Base-by-base conservation (phyloP, 1,140 invertebrate species). In the Aphis craccivora region DNA sequence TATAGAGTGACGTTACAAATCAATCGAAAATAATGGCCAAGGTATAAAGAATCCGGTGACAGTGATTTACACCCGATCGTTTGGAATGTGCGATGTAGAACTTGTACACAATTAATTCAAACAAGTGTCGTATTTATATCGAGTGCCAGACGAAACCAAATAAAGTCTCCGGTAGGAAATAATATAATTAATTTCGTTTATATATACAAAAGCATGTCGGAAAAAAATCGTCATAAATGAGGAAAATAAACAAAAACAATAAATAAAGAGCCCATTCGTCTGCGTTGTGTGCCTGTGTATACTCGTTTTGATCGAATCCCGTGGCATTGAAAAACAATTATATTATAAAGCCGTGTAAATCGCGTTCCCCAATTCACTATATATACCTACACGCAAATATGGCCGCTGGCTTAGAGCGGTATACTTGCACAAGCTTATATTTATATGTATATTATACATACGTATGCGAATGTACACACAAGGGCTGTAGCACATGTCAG, bases 51-150 rank as follows among this genome's bases (percentile, higher is more conserved):
- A 83, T 83, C 35, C 35, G 81, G 9, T 40, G 81, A 35, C 37
- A 84, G 83, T 40, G 83, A 84, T 84, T 84, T 84, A 84, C 83
- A 43, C 40, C 22, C 37, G 23, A 84, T 84, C 35, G 83, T 84
- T 84, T 84, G 37, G 9, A 84, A 84, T 84, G 22, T 35, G n/a
- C 60, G 60, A 30, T 20, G 30, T 35, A 76, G 60, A 14, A 76
- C n/a, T 76, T 18, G 60, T 76, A 6, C 14, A 76, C 60, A 35
- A 35, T 76, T 76, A 76, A 76, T 76, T 76, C 60, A 18, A n/a
- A 76, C 60, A 76, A 76, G 60, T 76, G 30, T 76, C 14, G 60
- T 60, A 76, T 76, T 76, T 35, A 76, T 35, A 76, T n/a, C 1
- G 60, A n/a, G 60, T 30, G 60, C 30, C 60, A 67, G 11, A 67